Percentiles rank a stretch among this genome's conserved stretches.
phyloP scores from a whole-genome alignment of 2,888 invertebrate species.

The Nasonovia ribisnigri region DNA sequence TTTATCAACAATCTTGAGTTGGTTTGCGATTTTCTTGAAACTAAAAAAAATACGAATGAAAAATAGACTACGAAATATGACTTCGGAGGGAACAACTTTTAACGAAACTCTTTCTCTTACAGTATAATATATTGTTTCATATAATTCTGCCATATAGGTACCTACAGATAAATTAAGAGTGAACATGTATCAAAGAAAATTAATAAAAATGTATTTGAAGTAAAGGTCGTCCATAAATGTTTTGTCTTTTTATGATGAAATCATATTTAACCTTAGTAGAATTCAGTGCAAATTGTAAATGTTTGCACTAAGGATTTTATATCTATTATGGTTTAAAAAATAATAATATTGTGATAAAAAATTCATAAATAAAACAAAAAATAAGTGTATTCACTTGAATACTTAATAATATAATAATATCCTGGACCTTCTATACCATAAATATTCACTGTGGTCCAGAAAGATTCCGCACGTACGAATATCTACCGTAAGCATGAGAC shows the following conservation, averaged over 20 bases:
- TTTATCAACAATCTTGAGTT: not conserved
- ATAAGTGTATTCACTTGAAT: not conserved
- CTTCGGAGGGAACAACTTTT: not conserved
- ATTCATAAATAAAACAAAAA: not conserved
- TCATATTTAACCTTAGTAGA: not conserved
- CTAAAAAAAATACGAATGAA: not conserved
- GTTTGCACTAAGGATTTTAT: not conserved
- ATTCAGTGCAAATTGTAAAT: not conserved
- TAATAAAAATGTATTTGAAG: not conserved
- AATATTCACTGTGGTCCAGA: not conserved
- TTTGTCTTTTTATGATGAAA: not conserved
- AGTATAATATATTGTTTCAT: too few species aligned
- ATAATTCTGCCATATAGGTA: too few species aligned
- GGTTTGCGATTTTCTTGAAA: not conserved
- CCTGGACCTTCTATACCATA: not conserved
- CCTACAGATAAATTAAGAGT: too few species aligned
- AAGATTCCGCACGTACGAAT: not conserved
- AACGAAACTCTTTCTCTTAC: too few species aligned
- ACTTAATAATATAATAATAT: not conserved
- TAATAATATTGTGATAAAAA: not conserved
- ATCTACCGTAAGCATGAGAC: not conserved
- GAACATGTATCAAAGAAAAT: not conserved
- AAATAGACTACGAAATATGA: not conserved
- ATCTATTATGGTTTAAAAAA: not conserved
- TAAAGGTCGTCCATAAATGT: not conserved